Evolutionary conservation across 1,140 invertebrate species (phyloP), one percentile per base, ranked within the genome.

Genomic region (Drosophila ambigua): DNA sequence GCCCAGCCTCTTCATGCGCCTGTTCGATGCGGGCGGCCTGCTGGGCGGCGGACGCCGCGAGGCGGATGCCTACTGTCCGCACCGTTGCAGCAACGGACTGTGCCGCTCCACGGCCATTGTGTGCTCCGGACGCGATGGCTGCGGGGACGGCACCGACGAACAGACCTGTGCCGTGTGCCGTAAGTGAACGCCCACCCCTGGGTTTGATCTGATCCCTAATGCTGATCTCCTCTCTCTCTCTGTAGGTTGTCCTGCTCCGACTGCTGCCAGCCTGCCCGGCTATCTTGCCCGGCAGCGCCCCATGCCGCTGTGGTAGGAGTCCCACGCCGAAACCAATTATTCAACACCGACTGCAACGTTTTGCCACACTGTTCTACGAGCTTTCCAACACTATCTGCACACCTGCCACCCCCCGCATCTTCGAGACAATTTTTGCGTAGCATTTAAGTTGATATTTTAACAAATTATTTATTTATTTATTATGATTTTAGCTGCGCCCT

Each of bases 111-210:
- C 96, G 11, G 97, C 97, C 0, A 96, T 98, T 52, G 94, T 96
- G 2, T 98, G 97, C 91, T 97, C 96, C 9, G 97, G 97, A 7
- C 93, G 95, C 9, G 97, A 98, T 91, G 97, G 97, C 28, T 98
- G 97, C 88, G 97, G 97, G 5, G 97, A 98, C 93, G 96, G 96
- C 69, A 96, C 95, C 45, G 97, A 98, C 90, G 97, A 98, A 92
- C 94, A 94, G 41, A 94, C 94, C 64, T 98, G 97, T 91, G 93
- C 93, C 55, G 95, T 98, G 63, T 98, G 97, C 92, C 95, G 97
- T 98, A 93, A 96, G 96, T 96, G 13, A 6, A 9, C 4, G 4
- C 88, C 24, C 0, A 35, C 7, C 8, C 16, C 0, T 13, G 31
- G 3, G 6, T 9, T 2, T 2, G 6, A 13, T 5, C 5, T 0